Evolutionary conservation across 1,140 invertebrate genomes (phyloP).

Genomic region (Metaphire vulgaris): DNA sequence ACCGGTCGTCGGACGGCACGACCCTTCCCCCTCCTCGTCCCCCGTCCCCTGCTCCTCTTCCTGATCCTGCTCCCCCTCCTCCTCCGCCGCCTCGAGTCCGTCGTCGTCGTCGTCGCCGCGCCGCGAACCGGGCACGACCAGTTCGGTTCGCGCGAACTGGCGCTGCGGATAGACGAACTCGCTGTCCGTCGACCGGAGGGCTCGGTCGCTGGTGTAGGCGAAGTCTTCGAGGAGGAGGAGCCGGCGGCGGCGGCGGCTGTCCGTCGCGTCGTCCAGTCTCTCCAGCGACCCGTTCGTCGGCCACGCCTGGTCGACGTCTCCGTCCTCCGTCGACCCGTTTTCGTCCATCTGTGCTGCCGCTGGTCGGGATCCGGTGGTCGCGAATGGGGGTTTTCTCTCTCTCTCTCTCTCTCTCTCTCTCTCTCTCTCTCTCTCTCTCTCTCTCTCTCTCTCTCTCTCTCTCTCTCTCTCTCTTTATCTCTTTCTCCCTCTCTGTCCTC

Average conservation of each 20-base stretch:
- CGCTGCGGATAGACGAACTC: background rate
- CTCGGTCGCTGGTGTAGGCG: too few relatives aligned
- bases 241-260: too few relatives aligned
- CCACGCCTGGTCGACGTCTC: too few relatives aligned
- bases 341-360: too few relatives aligned
- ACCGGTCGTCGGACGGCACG: too few relatives aligned
- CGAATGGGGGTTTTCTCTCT: background rate
- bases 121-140: background rate
- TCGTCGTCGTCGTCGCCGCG: background rate
- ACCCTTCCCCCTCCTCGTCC: background rate
- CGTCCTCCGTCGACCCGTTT: too few relatives aligned
- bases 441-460: slow-evolving; percentile 14
- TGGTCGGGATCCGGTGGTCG: too few relatives aligned
- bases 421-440: slow-evolving; percentile 12
- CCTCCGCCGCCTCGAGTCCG: background rate
- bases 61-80: too few relatives aligned
- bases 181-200: background rate
- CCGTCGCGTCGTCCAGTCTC: too few relatives aligned
- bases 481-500: background rate
- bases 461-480: slow-evolving; percentile 1
- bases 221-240: too few relatives aligned
- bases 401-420: slow-evolving; percentile 10
- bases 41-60: background rate
- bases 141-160: background rate
- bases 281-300: too few relatives aligned